These are phyloP conservation scores for Bujurquina vittata DNA, from an alignment of 2,113 vertebrate genomes.

Conservation along the genomic window DNA sequence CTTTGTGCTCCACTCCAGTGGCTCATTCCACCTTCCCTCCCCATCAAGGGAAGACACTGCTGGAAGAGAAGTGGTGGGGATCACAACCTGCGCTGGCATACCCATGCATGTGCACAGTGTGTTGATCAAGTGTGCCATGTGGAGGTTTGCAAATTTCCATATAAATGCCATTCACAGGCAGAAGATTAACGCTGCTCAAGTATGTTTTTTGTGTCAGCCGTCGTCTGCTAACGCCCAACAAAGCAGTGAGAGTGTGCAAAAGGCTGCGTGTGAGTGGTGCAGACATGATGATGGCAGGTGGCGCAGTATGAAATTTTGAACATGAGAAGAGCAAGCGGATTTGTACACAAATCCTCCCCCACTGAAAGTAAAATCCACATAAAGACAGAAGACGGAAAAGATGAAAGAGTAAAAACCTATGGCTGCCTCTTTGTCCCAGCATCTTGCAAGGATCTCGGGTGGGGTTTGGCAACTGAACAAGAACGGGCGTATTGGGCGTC, in stretches of 20 bases:
- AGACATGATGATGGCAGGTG: not conserved
- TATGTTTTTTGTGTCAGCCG: slow-evolving; percentile 16
- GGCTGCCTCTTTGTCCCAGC: not conserved
- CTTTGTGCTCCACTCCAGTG: slow-evolving; percentile 61
- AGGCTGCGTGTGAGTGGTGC: slow-evolving; percentile 3
- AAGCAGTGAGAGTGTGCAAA: not conserved
- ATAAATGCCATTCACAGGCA: slow-evolving; percentile 22
- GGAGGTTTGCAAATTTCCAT: slow-evolving; percentile 29
- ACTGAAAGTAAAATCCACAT: slow-evolving; percentile 21
- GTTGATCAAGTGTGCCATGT: not conserved
- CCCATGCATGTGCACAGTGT: not conserved
- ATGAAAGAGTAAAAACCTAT: slow-evolving; percentile 31
- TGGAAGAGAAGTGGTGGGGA: slow-evolving; percentile 6
- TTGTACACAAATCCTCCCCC: slow-evolving; percentile 23
- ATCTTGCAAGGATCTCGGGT: not conserved
- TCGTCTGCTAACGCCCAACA: slow-evolving; percentile 9
- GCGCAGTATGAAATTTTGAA: slow-evolving; percentile 34
- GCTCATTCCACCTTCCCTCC: slow-evolving; percentile 28
- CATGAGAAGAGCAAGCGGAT: slow-evolving; percentile 37
- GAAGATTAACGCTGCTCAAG: slow-evolving; percentile 30
- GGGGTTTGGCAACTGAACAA: not conserved
- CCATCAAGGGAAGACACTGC: not conserved
- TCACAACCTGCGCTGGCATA: not conserved
- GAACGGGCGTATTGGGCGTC: not conserved
- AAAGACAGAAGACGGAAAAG: slow-evolving; percentile 25